These are phyloP conservation scores for Clostera curtula DNA, from an alignment of 2,888 invertebrate genomes.

Conservation along the genomic window DNA sequence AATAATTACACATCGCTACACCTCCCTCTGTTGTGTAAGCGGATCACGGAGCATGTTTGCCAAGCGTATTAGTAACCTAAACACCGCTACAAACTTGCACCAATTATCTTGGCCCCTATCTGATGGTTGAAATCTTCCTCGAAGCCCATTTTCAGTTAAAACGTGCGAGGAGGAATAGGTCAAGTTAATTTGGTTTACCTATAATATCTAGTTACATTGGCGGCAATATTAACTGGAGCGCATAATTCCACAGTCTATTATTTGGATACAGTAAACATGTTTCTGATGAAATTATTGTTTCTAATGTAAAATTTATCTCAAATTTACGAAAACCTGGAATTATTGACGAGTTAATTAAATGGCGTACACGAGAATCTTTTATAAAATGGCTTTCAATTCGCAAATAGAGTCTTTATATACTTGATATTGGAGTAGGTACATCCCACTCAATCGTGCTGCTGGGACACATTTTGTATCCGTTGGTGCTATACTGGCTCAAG, in stretches of 20 bases:
- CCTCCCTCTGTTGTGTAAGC: constrained; percentile 36
- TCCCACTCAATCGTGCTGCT: no score
- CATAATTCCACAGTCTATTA: constrained; percentile 48
- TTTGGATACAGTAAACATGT: constrained; percentile 46
- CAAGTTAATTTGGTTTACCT: constrained; percentile 28
- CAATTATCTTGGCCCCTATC: constrained; percentile 27
- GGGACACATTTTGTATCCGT: no score
- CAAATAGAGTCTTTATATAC: no score
- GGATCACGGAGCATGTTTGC: constrained; percentile 51
- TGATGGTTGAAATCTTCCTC: constrained; percentile 14
- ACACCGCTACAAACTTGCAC: constrained; percentile 36
- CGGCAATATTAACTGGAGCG: constrained; percentile 47
- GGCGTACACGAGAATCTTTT: no score
- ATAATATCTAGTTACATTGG: constrained; percentile 33
- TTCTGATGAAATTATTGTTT: no score
- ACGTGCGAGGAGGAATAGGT: constrained; percentile 19
- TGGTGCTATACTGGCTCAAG: no score
- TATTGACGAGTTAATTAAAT: no score
- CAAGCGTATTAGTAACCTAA: constrained; percentile 53
- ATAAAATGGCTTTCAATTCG: no score
- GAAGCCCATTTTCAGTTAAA: constrained; percentile 6
- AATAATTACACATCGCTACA: constrained; percentile 27
- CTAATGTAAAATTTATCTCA: constrained; percentile 15
- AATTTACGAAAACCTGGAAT: constrained; percentile 11
- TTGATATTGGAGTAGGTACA: no score